phyloP scores from a whole-genome alignment of 64 coral and sea anemone genomes.

The Dendrophyllia cribrosa region DNA sequence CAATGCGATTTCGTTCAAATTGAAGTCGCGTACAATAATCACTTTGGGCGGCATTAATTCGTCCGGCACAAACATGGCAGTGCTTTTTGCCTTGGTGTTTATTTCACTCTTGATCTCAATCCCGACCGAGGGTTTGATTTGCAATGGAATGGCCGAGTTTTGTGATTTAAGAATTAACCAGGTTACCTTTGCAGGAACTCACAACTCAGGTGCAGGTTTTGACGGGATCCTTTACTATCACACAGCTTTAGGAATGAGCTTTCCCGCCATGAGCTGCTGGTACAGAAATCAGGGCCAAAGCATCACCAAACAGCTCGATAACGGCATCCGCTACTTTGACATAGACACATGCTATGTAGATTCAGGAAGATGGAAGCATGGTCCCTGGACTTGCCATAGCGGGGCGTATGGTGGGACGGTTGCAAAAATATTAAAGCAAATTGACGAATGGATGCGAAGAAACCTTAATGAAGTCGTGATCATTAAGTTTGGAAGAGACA shows the following conservation, averaged over 20 bases:
- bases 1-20: too few relatives aligned
- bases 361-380: slow-evolving; percentile 4
- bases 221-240: slow-evolving; percentile 47
- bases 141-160: slow-evolving; percentile 38
- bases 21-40: too few relatives aligned
- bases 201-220: slow-evolving; percentile 37
- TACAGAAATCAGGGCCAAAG: slow-evolving; percentile 38
- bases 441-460: too few relatives aligned
- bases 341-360: slow-evolving; percentile 65
- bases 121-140: neutral
- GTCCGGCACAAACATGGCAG: too few relatives aligned
- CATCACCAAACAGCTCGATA: slow-evolving; percentile 43
- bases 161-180: slow-evolving; percentile 23
- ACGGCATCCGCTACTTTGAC: slow-evolving; percentile 68
- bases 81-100: too few relatives aligned
- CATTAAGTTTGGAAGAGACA: too few relatives aligned
- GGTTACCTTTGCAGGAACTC: slow-evolving; percentile 48
- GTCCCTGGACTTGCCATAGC: slow-evolving; percentile 59
- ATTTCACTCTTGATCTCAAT: too few relatives aligned
- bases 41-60: too few relatives aligned
- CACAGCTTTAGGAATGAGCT: slow-evolving; percentile 7
- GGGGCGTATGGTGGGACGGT: slow-evolving; percentile 49
- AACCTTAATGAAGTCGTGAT: too few relatives aligned
- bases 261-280: slow-evolving; percentile 31
- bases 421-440: too few relatives aligned